Percentiles rank a stretch among this genome's conserved stretches.
Conservation (phyloP, 2,888 invertebrate species). For the Apodemia mormo region DNA sequence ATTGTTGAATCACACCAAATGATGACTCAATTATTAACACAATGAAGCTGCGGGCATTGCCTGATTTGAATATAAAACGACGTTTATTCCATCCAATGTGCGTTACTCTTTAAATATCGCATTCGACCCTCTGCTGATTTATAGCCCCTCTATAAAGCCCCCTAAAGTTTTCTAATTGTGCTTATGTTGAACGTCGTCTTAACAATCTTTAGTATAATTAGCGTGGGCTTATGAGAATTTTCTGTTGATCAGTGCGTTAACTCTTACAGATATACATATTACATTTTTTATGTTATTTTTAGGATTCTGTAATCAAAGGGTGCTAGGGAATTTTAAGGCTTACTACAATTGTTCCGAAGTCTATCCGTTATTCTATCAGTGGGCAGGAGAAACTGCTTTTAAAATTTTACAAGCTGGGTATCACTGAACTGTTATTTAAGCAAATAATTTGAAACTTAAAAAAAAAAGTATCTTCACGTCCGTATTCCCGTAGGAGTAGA, state of each 20-base stretch:
- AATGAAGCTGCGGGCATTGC: neutral
- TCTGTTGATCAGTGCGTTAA: conserved; percentile 45
- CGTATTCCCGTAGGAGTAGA: too few relatives aligned
- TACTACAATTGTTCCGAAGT: too few relatives aligned
- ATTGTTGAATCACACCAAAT: too few relatives aligned
- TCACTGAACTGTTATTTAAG: too few relatives aligned
- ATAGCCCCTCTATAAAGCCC: conserved; percentile 69
- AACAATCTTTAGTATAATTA: conserved; percentile 69
- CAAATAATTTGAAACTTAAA: too few relatives aligned
- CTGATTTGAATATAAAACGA: neutral
- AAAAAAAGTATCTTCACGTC: too few relatives aligned
- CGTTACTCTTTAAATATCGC: conserved; percentile 52
- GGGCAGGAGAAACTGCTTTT: too few relatives aligned
- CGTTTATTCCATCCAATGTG: conserved; percentile 37
- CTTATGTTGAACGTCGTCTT: conserved; percentile 56
- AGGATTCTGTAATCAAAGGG: neutral
- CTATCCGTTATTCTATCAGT: too few relatives aligned
- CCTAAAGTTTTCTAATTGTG: conserved; percentile 77
- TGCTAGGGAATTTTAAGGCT: neutral
- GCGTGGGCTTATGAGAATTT: conserved; percentile 62
- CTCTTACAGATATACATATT: conserved; percentile 25
- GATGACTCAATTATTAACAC: neutral
- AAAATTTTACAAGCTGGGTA: too few relatives aligned
- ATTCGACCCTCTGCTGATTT: conserved; percentile 72
- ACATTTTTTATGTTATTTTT: conserved; percentile 25